Evolutionary conservation across 2,888 invertebrate species (phyloP).

Genomic region (Pyralis farinalis): DNA sequence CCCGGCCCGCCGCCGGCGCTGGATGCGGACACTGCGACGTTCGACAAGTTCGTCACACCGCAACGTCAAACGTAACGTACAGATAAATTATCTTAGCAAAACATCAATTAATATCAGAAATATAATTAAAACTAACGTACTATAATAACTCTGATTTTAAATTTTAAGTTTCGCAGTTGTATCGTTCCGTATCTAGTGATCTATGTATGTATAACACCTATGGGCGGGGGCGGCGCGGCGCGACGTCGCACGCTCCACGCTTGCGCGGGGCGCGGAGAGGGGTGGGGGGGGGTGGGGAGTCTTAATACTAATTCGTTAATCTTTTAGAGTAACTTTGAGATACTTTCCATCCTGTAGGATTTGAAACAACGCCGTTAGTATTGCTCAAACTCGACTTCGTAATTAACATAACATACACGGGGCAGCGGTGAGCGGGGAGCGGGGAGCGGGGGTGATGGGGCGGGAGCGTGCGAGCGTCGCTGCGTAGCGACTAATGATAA

Average conservation of each 20-base stretch:
- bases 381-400: no score
- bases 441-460: background rate
- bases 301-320: slow-evolving; percentile 2
- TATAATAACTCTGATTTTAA: slow-evolving; percentile 71
- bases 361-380: background rate
- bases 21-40: slow-evolving; percentile 36
- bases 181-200: slow-evolving; percentile 58
- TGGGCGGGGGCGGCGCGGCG: slow-evolving; percentile 50
- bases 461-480: slow-evolving; percentile 36
- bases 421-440: background rate
- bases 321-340: slow-evolving; percentile 1
- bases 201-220: slow-evolving; percentile 50
- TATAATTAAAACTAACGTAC: slow-evolving; percentile 78
- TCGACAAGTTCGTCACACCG: slow-evolving; percentile 33
- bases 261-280: no score
- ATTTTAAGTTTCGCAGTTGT: slow-evolving; percentile 58
- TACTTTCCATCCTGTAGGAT: background rate
- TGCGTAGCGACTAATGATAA: slow-evolving; percentile 27
- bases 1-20: slow-evolving; percentile 19
- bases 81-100: slow-evolving; percentile 77
- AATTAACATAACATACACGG: no score
- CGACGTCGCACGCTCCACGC: slow-evolving; percentile 31
- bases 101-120: slow-evolving; percentile 79
- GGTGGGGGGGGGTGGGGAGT: background rate
- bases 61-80: slow-evolving; percentile 60